Evolutionary conservation across 2,888 invertebrate genomes (phyloP), one percentile per base, ranked within the genome.

Genomic region (Chelonus formosanus): DNA sequence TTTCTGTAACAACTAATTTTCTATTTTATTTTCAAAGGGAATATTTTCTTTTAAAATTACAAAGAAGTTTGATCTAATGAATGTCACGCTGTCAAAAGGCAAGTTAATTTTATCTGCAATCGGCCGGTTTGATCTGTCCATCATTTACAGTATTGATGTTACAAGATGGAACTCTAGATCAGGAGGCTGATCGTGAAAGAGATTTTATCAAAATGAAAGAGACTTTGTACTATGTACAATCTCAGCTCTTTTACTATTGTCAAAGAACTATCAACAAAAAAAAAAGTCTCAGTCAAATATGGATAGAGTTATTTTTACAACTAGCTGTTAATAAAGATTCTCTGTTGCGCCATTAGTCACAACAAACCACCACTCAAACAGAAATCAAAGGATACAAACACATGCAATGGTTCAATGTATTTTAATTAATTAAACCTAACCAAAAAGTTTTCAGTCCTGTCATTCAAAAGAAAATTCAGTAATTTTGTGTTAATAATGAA

Each of bases 31-130:
- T 20, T 20, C 34, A 54, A n/a, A 5, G 36, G 10, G 4, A 54
- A 55, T 36, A 47, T 10, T 32, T 35, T 58, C 10, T 58, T 34
- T 47, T 10, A 32, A 35, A 5, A 35, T 48, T 5, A 48, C 3
- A 40, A 10, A 61, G 4, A 10, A 31, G 57, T 20, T 40, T 44
- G 44, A 57, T 45, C n/a, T 20, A 57, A 57, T 45, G 4, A 43
- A 40, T 31, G 57, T 57, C 43, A 32, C 57, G 58, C 52, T 58
- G 58, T 58, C 44, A 64, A 64, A 64, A 64, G 64, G 10, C 63
- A 45, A 47, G 55, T 58, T 64, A 64, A 64, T 64, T 64, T 52
- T 52, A 56, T 53, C 58, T 44, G 34, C 52, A 55, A 61, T 31
- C 52, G 53, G 61, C 53, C 61, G 44, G 10, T 8, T 44, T 36